Base-by-base conservation (phyloP, 2,888 invertebrate genomes). In the Notodonta dromedarius region DNA sequence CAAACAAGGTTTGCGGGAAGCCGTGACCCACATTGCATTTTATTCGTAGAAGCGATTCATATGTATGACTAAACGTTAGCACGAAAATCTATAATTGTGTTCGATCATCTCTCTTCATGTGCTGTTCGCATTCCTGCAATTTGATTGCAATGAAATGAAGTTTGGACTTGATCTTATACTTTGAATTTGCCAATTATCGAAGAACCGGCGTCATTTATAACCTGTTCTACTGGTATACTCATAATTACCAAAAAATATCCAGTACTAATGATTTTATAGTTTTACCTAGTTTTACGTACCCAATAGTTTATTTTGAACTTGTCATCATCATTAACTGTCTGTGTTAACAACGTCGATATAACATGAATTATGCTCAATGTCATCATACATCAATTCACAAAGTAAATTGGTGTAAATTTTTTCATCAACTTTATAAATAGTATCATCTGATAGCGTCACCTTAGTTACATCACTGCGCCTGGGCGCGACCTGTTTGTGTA, bases 1-100 rank as follows among this genome's bases (percentile, higher is more conserved):
- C 78, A 80, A 83, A 80, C 86, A 80, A 88, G 83, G 86, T 84
- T 86, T 83, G 82, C 75, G 66, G 69, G 71, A 80, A 85, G 84
- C 92, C 92, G 66, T 92, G 93, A 92, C 93, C 92, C 76, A 88
- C 82, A 86, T 91, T 72, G 74, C 74, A 83, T 80, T 82, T 77
- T 89, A 89, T 90, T 88, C 85, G 86, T 84, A 81, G 85, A 86
- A 74, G 79, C 82, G 77, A 83, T 81, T 80, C 79, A 79, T 78
- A 78, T 74, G 77, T 73, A 64, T 68, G 60, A 66, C 60, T 67
- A 63, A 65, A 65, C 65, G 58, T 60, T 63, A 61, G 40, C 55
- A 53, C 53, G 67, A 73, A 69, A 73, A 75, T 73, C 64, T 67
- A 66, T 73, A 59, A 59, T 65, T 46, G 53, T 56, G 62, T 61